Evolutionary conservation across 2,888 invertebrate genomes (phyloP).

Genomic region (Hypselothyrea guttata): DNA sequence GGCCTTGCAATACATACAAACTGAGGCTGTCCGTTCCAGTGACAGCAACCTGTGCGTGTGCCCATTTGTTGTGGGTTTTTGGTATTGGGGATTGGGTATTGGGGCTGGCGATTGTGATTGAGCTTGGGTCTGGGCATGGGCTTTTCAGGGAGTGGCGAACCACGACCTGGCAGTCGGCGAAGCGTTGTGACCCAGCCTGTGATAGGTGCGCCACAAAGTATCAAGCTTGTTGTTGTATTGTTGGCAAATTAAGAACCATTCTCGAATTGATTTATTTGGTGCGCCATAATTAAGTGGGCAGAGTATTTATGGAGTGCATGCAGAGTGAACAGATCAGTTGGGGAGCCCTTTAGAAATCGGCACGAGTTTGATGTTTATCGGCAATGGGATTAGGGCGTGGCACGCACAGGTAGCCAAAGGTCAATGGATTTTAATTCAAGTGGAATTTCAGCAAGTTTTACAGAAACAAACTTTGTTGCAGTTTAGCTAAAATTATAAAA

Average conservation of each 20-base stretch:
- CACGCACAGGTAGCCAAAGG: conserved; percentile 31
- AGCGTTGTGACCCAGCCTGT: conserved; percentile 45
- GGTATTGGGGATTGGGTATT: not conserved
- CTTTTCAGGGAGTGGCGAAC: conserved; percentile 33
- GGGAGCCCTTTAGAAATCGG: conserved; percentile 31
- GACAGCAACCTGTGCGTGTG: conserved; percentile 54
- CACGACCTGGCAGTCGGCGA: conserved; percentile 30
- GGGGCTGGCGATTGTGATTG: conserved; percentile 30
- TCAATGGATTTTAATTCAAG: conserved; percentile 11
- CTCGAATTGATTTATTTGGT: conserved; percentile 63
- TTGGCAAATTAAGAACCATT: conserved; percentile 55
- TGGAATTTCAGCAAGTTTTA: not conserved
- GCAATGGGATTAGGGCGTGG: not conserved
- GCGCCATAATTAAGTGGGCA: conserved; percentile 40
- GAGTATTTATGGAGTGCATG: conserved; percentile 61
- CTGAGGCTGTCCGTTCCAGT: conserved; percentile 17
- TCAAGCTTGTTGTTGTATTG: conserved; percentile 2
- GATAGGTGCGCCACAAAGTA: conserved; percentile 32
- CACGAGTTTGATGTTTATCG: conserved; percentile 22
- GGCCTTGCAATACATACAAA: conserved; percentile 45
- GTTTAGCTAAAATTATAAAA: no score
- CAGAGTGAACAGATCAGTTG: conserved; percentile 20
- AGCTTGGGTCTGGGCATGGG: conserved; percentile 8
- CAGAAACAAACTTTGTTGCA: not conserved
- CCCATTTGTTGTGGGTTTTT: conserved; percentile 33